Percentiles rank a stretch among this genome's conserved stretches.
phyloP scores from a whole-genome alignment of 1,140 invertebrate species.

The Reticulitermes speratus region DNA sequence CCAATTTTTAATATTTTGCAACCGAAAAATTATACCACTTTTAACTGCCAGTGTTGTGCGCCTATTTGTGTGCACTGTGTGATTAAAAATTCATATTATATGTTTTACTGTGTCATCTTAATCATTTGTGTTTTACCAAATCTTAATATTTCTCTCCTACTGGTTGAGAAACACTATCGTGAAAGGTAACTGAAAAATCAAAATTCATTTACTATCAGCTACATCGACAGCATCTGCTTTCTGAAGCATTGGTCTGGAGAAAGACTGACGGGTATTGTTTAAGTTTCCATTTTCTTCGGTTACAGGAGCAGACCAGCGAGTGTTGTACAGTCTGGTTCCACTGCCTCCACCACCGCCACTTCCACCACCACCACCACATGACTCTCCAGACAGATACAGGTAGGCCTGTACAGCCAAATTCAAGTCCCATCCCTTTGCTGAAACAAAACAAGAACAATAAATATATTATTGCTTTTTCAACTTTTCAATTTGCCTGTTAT shows the following conservation, averaged over 20 bases:
- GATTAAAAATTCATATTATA: too few species aligned
- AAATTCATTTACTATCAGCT: slow-evolving; percentile 33
- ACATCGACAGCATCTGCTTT: slow-evolving; percentile 36
- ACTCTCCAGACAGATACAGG: slow-evolving; percentile 7
- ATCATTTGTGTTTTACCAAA: too few species aligned
- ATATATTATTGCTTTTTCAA: too few species aligned
- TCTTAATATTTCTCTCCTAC: too few species aligned
- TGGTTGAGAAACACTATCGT: neutral
- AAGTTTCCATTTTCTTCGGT: slow-evolving; percentile 28
- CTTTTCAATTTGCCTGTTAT: too few species aligned
- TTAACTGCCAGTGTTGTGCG: too few species aligned
- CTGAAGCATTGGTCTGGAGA: slow-evolving; percentile 30
- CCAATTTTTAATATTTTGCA: too few species aligned
- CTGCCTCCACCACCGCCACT: neutral
- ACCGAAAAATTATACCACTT: too few species aligned
- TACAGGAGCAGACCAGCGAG: slow-evolving; percentile 36
- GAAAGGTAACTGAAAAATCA: neutral
- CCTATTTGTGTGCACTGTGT: too few species aligned
- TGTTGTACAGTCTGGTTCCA: neutral
- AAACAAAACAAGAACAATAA: slow-evolving; percentile 5
- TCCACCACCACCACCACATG: neutral
- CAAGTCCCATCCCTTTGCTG: slow-evolving; percentile 34
- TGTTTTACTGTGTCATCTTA: too few species aligned
- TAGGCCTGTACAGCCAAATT: slow-evolving; percentile 27
- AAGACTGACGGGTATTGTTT: slow-evolving; percentile 30